Base-by-base conservation (phyloP, 2,113 vertebrate genomes). In the Oxyura jamaicensis region DNA sequence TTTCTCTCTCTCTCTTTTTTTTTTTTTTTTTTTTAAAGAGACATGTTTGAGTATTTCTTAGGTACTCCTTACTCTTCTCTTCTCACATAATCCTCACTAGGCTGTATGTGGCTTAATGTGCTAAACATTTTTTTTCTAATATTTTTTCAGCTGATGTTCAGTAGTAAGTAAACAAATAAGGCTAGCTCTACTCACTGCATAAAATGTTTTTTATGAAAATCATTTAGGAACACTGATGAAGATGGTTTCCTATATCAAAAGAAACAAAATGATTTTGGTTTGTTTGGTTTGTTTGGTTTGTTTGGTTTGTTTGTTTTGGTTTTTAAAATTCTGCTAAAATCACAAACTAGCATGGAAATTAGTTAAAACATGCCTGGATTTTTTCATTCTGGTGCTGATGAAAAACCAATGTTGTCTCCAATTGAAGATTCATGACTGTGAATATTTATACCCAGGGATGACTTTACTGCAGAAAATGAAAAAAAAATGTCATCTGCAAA, bases 141-240 rank as follows among this genome's bases (percentile, higher is more conserved):
- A 52, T 50, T 75, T 81, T 76, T 78, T 68, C 26, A 78, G 68
- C 26, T 75, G 11, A 1, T 91, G 31, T 42, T 77, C 67, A 69
- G n/a, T 52, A 19, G 46, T 59, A 84, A 22, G 18, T 58, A 84
- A 88, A 95, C 56, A 85, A 90, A 65, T 46, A 77, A 88, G 44
- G 4, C 13, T 78, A 17, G 2, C 8, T 84, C 44, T 74, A 16
- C 52, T 71, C 67, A 41, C 10, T 25, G 36, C 36, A 26, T 77
- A 33, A 66, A 92, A 42, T 5, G 1, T 29, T 53, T 53, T 36
- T 36, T 69, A n/a, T 29, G 17, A 55, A 84, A 68, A 39, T 68
- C 29, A 75, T 31, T 44, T 15, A 88, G 52, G 18, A 89, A 5
- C 60, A 59, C 18, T 41, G 19, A 7, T 75, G 53, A 88, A 88